Evolutionary conservation across 1,140 invertebrate genomes (phyloP).

Genomic region (Cyrtorhinus lividipennis): DNA sequence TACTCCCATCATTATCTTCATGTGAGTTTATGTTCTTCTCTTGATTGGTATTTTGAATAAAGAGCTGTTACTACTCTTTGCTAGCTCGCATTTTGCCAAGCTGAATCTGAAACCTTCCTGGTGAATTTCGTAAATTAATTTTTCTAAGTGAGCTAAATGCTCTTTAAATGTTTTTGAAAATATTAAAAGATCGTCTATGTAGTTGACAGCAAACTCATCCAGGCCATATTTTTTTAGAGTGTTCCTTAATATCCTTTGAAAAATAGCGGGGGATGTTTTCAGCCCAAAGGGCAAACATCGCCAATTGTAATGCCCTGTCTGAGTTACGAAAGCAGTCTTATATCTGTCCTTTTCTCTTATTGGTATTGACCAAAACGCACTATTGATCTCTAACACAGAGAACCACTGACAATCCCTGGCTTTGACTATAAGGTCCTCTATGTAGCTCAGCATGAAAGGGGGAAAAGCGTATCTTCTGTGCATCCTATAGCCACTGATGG

Average conservation of each 20-base stretch:
- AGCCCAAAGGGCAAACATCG: constrained; percentile 28
- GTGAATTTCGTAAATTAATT: constrained; percentile 9
- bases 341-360: too few species aligned
- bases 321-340: too few species aligned
- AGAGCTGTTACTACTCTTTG: constrained; percentile 14
- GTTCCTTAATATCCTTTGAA: constrained; percentile 29
- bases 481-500: too few species aligned
- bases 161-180: constrained; percentile 1
- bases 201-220: neutral
- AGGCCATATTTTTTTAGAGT: neutral
- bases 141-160: neutral
- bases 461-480: too few species aligned
- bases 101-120: constrained; percentile 28
- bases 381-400: too few species aligned
- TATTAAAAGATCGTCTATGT: constrained; percentile 4
- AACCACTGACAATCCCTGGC: too few species aligned
- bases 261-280: constrained; percentile 32
- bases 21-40: neutral
- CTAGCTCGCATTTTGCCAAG: constrained; percentile 28
- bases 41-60: too few species aligned
- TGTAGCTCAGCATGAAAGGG: too few species aligned
- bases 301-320: constrained; percentile 29
- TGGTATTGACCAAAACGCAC: too few species aligned
- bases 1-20: neutral
- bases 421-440: too few species aligned